Conservation (phyloP, 2,797 vertebrate species). For the Schizothorax lantsangensis region DNA sequence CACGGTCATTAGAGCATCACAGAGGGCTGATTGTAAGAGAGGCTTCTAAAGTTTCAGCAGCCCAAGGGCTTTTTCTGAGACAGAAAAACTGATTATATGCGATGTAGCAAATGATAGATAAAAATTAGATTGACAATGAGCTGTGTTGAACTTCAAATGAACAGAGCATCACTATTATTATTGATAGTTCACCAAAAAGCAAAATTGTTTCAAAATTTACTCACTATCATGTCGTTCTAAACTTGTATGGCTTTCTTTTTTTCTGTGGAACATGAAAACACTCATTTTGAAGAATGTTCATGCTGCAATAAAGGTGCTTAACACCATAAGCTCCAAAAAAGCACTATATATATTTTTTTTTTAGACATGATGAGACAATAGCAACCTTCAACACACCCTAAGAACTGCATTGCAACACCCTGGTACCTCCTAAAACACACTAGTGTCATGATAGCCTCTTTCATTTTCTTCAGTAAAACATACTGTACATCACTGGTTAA, state of each 20-base stretch:
- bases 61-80: slow-evolving; percentile 39
- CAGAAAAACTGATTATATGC: not conserved
- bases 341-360: not conserved
- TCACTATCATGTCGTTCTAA: not conserved
- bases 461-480: not conserved
- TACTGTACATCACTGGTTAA: too few species aligned
- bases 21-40: slow-evolving; percentile 45
- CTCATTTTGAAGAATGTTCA: not conserved
- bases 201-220: not conserved
- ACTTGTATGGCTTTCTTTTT: not conserved
- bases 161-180: not conserved
- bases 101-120: slow-evolving; percentile 7
- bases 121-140: not conserved
- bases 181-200: not conserved
- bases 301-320: not conserved
- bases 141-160: not conserved
- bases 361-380: not conserved
- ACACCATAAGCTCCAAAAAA: not conserved
- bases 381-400: not conserved
- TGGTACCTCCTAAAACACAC: not conserved
- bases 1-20: slow-evolving; percentile 38
- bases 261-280: not conserved
- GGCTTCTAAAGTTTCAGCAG: slow-evolving; percentile 34
- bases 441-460: not conserved
- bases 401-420: not conserved